Evolutionary conservation across 2,888 invertebrate genomes (phyloP), one percentile per base, ranked within the genome.

Genomic region (Cynaeus angustus): DNA sequence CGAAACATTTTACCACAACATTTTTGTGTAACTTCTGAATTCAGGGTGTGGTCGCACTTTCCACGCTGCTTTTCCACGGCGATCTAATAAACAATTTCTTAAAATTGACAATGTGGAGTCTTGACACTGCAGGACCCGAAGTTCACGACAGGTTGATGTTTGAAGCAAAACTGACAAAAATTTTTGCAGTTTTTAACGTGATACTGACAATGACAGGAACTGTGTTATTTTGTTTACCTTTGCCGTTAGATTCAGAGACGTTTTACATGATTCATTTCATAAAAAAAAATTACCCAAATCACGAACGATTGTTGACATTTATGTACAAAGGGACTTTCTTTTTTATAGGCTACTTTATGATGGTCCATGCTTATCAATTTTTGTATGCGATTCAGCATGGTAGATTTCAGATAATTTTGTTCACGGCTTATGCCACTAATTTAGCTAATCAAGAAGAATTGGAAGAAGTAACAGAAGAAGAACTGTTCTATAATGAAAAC

Each of bases 271-370:
- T 37, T 2, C 7, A 37, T 37, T 37, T 37, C 37, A 5, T 37
- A 2, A 37, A 37, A 7, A 37, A 3, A 7, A 1, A 7, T 37
- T n/a, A 2, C 2, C 37, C 37, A 2, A n/a, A 37, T n/a, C 7
- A 37, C 7, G 1, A n/a, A n/a, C n/a, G n/a, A n/a, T n/a, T n/a
- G n/a, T n/a, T n/a, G n/a, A n/a, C 2, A n/a, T 37, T n/a, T n/a
- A 7, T 37, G 1, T 37, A n/a, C n/a, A n/a, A n/a, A n/a, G n/a
- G n/a, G n/a, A n/a, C n/a, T n/a, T n/a, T n/a, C n/a, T n/a, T 37
- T 8, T 37, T 37, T 37, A 1, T 46, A 14, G 46, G 46, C 1
- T 46, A 46, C 14, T 13, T 14, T n/a, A 46, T 46, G 46, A 46
- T 14, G 5, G 46, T 46, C 5, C 46, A 46, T 16, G 5, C 46